phyloP scores from a whole-genome alignment of 2,797 vertebrate species.

The Gastrophryne carolinensis region DNA sequence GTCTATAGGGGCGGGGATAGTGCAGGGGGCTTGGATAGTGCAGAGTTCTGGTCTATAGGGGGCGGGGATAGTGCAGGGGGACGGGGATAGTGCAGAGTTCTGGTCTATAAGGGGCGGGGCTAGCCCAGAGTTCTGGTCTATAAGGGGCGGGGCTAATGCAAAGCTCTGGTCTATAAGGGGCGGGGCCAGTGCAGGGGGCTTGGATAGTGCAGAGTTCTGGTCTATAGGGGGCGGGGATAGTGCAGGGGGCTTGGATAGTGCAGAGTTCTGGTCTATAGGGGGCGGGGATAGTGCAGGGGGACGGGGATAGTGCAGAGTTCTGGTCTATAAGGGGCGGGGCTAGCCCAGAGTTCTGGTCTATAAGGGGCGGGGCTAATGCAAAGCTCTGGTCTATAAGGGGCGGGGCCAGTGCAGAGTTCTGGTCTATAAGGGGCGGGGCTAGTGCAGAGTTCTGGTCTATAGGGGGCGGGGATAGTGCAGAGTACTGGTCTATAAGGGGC shows the following conservation, averaged over 20 bases:
- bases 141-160: background rate
- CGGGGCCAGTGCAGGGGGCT: rapidly evolving
- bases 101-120: background rate
- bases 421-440: background rate
- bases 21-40: background rate
- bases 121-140: too few relatives aligned
- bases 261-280: background rate
- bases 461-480: background rate
- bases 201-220: background rate
- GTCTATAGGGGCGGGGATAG: background rate
- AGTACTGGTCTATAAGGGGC: background rate
- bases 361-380: background rate
- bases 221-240: background rate
- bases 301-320: background rate
- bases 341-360: too few relatives aligned
- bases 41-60: background rate
- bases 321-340: background rate
- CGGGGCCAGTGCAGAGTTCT: background rate
- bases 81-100: background rate
- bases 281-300: background rate
- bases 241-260: background rate
- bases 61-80: background rate
- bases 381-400: too few relatives aligned
- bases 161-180: background rate
- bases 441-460: too few relatives aligned